Conservation (phyloP, 2,888 invertebrate genomes). For the Drosophila maculinotata region DNA sequence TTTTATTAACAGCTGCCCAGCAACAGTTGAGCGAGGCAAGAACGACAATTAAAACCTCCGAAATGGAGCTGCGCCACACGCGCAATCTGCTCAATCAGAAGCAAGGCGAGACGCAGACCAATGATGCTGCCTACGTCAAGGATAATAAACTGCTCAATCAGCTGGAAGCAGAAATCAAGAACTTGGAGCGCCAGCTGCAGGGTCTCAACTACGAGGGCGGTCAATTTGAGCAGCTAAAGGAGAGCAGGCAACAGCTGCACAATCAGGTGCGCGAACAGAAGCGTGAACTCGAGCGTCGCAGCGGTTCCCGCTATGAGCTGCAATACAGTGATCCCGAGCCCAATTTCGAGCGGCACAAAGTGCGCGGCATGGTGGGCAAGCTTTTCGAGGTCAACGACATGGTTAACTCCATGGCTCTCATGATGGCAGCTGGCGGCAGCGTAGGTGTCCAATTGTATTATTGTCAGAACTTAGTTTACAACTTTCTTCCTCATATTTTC, state of each 20-base stretch:
- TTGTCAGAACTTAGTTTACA: not conserved
- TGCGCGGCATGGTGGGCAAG: conserved; percentile 92
- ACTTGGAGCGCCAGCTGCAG: conserved; percentile 85
- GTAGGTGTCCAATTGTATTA: conserved; percentile 85
- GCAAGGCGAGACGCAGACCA: conserved; percentile 88
- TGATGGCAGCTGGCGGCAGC: conserved; percentile 93
- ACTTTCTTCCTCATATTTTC: not conserved
- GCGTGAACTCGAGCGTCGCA: conserved; percentile 75
- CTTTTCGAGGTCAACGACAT: conserved; percentile 91
- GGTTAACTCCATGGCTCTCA: conserved; percentile 91
- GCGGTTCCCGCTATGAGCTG: conserved; percentile 86
- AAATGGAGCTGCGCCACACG: conserved; percentile 90
- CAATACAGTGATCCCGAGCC: conserved; percentile 92
- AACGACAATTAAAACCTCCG: conserved; percentile 91
- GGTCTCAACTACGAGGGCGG: conserved; percentile 88
- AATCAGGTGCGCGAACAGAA: conserved; percentile 86
- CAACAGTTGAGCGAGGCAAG: conserved; percentile 90
- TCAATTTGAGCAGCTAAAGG: conserved; percentile 86
- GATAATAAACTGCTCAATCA: conserved; percentile 87
- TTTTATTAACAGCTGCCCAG: conserved; percentile 88
- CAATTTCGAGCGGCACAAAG: conserved; percentile 89
- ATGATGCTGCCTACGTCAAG: conserved; percentile 88
- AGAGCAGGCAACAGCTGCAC: conserved; percentile 86
- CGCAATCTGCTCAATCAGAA: conserved; percentile 88
- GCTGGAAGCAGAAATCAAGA: conserved; percentile 87